Evolutionary conservation across 2,113 vertebrate genomes (phyloP), one percentile per base, ranked within the genome.

Genomic region (Gnathonemus longibarbis): DNA sequence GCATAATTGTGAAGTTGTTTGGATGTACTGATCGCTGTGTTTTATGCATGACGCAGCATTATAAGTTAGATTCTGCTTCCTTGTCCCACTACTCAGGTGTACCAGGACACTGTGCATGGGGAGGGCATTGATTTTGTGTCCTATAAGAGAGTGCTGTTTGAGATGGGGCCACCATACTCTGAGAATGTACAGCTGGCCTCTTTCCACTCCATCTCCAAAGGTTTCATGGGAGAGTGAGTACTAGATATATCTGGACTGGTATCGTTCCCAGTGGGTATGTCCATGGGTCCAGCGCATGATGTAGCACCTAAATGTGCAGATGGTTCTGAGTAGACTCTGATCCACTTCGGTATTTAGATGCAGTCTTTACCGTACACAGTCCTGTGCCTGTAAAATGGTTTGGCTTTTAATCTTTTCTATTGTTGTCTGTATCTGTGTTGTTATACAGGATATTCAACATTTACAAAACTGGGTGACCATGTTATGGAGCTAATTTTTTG

Each of bases 121-220:
- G 91, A 93, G 5, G 90, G 92, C 0, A 66, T 24, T 9, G 87
- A 92, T 89, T 96, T 96, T 93, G 27, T 95, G 50, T 97, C 96
- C 3, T 96, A 97, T 66, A 97, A 96, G 94, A 96, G 90, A 89
- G 93, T 95, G 27, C 89, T 97, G 66, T 90, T 91, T 13, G 95
- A 97, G 90, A 95, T 97, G 95, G 96, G 94, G 0, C 92, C 93
- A 19, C 90, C 93, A 77, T 89, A 93, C 45, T 94, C 93, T 5
- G 91, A 93, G 88, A 92, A 88, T 1, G 93, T 96, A 52, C 94
- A 97, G 90, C 89, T 97, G 88, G 94, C 94, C 0, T 97, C 96
- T 13, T 93, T 97, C 90, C 92, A 97, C 92, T 96, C 96, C 4
- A 83, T 88, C 24, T 97, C 96, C 89, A 97, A 96, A 90, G 92